Conservation (phyloP, 2,888 invertebrate genomes). For the Brachylomia viminalis region DNA sequence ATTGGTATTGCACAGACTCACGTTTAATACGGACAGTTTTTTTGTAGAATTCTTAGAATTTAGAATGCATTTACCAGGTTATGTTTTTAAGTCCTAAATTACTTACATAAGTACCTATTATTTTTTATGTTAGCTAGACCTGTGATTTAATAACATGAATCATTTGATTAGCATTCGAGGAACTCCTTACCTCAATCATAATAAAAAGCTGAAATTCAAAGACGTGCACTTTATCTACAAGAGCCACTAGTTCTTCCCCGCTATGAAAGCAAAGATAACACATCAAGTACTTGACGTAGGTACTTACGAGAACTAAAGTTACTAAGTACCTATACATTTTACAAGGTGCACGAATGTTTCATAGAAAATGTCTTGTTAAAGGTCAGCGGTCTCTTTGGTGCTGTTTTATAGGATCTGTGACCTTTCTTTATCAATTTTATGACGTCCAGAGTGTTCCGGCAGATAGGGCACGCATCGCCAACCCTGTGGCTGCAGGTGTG, state of each 20-base stretch:
- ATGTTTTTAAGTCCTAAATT: background rate
- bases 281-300: conserved; percentile 35
- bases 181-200: background rate
- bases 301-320: conserved; percentile 4
- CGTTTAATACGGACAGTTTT: background rate
- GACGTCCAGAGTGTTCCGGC: conserved; percentile 65
- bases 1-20: background rate
- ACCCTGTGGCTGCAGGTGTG: conserved; percentile 55
- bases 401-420: conserved; percentile 65
- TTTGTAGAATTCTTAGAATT: background rate
- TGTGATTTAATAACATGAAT: conserved; percentile 2
- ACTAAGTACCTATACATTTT: background rate
- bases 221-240: conserved; percentile 31
- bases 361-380: conserved; percentile 48
- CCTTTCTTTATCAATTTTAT: conserved; percentile 66
- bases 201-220: conserved; percentile 14
- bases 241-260: conserved; percentile 13
- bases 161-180: background rate
- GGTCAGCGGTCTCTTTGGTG: conserved; percentile 65
- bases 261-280: conserved; percentile 46
- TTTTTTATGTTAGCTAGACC: background rate
- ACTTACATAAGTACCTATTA: too few species aligned
- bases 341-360: conserved; percentile 37
- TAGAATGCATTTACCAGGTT: background rate
- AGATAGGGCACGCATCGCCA: conserved; percentile 49